Percentiles rank a stretch among this genome's conserved stretches.
Evolutionary conservation across 2,888 invertebrate species (phyloP).

Genomic region (Drosophila longiperda): DNA sequence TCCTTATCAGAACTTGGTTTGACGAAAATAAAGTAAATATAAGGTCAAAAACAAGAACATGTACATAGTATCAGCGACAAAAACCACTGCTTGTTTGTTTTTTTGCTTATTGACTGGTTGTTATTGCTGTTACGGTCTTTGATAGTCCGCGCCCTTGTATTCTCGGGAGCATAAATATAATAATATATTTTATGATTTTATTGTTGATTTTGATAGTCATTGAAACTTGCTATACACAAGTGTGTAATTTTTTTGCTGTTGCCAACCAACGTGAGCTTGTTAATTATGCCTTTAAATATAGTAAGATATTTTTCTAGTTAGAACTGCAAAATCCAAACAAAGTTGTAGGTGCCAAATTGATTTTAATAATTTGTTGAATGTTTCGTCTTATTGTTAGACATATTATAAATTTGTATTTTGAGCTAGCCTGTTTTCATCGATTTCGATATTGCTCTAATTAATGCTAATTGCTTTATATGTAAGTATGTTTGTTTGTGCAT

Average conservation of each 20-base stretch:
- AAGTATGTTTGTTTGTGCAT: constrained; percentile 16
- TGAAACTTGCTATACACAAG: constrained; percentile 37
- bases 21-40: constrained; percentile 25
- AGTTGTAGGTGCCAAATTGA: constrained; percentile 49
- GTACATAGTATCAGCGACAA: constrained; percentile 21
- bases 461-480: constrained; percentile 56
- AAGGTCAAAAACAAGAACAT: constrained; percentile 19
- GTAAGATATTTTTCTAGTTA: constrained; percentile 31
- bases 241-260: constrained; percentile 28
- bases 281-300: constrained; percentile 62
- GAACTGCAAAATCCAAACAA: constrained; percentile 4
- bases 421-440: constrained; percentile 15
- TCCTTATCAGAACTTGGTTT: constrained; percentile 57
- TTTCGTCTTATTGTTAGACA: constrained; percentile 22
- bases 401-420: constrained; percentile 14
- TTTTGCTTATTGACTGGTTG: constrained; percentile 33
- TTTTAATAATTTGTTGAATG: constrained; percentile 34
- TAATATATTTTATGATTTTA: constrained; percentile 48
- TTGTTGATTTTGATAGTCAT: constrained; percentile 34
- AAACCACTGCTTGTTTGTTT: constrained; percentile 17
- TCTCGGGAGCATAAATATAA: constrained; percentile 40
- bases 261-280: constrained; percentile 51
- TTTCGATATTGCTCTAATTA: constrained; percentile 60
- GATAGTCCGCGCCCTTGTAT: constrained; percentile 30
- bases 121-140: constrained; percentile 3